Conservation (phyloP, 2,113 vertebrate genomes). For the Myodes glareolus region DNA sequence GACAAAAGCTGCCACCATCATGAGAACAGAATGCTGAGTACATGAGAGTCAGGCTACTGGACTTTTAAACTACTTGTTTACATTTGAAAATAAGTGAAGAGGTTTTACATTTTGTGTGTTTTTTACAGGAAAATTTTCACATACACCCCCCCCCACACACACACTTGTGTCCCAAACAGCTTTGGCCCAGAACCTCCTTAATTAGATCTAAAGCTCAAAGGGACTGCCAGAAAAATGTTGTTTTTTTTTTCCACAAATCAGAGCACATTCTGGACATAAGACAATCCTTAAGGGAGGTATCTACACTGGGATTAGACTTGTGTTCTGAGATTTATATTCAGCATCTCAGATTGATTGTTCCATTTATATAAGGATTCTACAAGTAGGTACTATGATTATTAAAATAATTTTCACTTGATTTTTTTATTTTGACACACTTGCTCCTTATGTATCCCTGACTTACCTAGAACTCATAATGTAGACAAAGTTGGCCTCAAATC, state of each 20-base stretch:
- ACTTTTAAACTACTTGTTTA: not conserved
- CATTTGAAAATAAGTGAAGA: not conserved
- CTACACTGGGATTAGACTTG: not conserved
- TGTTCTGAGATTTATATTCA: not conserved
- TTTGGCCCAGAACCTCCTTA: not conserved
- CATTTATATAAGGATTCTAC: not conserved
- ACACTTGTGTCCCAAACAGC: not conserved
- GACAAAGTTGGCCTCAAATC: not conserved
- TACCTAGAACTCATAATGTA: not conserved
- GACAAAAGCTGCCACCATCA: not conserved
- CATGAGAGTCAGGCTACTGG: not conserved
- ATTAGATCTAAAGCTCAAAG: not conserved
- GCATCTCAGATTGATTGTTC: not conserved
- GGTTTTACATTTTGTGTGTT: not conserved
- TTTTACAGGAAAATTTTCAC: slow-evolving; percentile 7
- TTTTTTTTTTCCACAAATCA: not conserved
- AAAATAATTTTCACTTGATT: not conserved
- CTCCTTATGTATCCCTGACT: not conserved
- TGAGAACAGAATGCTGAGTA: not conserved
- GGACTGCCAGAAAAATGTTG: not conserved
- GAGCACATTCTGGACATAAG: not conserved
- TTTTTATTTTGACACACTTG: not conserved
- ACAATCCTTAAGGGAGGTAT: not conserved
- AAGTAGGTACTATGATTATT: not conserved
- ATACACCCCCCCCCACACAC: not conserved